A percentile compares a stretch with the other conserved stretches of the same genome.
phyloP scores from a whole-genome alignment of 2,888 invertebrate genomes.

The Deroplatys truncata region DNA sequence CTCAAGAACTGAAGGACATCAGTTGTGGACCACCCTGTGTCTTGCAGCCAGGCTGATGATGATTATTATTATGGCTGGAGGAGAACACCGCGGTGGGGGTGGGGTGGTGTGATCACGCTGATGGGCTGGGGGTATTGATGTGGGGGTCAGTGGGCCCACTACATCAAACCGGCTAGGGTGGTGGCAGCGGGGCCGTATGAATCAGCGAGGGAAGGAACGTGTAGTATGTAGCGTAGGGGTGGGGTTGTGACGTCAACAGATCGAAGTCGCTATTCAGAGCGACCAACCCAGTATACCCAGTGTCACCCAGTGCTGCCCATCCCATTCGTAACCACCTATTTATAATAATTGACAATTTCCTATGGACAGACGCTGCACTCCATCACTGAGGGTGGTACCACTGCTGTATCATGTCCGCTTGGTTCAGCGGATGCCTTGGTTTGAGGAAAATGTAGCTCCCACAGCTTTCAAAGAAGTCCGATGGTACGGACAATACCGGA shows the following conservation, averaged over 20 bases:
- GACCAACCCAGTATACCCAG: not conserved
- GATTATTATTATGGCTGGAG: not conserved
- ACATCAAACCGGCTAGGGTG: slow-evolving; percentile 10
- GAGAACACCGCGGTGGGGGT: not conserved
- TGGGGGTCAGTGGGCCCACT: slow-evolving; percentile 16
- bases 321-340: not conserved
- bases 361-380: not conserved
- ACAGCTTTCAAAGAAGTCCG: too few relatives aligned
- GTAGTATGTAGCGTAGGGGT: not conserved
- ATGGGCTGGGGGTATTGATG: not conserved
- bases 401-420: not conserved
- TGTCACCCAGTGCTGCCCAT: not conserved
- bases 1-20: not conserved
- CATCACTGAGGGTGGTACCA: not conserved
- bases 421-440: not conserved
- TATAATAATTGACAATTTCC: slow-evolving; percentile 9
- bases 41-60: not conserved
- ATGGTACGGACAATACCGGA: not conserved
- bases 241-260: not conserved
- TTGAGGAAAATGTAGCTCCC: not conserved
- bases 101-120: not conserved
- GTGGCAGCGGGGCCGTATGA: not conserved
- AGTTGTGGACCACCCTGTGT: not conserved
- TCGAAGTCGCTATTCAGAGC: not conserved
- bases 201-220: not conserved